Evolutionary conservation across 2,797 vertebrate species (phyloP).

Genomic region (Helarctos malayanus): DNA sequence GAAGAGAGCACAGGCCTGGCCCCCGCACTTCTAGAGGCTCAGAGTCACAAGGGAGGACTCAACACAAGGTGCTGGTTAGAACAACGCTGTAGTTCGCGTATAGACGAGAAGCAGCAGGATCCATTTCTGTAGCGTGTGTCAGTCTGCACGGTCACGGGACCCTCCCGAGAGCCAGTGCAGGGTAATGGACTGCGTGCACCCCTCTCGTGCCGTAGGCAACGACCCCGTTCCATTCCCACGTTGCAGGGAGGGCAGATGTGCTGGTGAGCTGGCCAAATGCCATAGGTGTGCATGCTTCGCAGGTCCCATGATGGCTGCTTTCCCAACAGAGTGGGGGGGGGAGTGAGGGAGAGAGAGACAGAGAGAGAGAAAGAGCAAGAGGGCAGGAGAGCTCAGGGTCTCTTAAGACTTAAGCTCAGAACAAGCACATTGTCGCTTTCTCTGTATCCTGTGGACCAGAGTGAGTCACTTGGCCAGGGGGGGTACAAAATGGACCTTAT

Average conservation of each 20-base stretch:
- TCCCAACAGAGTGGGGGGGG: not conserved
- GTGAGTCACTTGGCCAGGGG: not conserved
- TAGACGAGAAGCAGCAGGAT: not conserved
- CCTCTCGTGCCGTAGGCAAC: not conserved
- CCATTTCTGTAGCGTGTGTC: not conserved
- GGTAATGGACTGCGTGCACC: rapidly evolving
- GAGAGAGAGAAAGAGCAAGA: not conserved
- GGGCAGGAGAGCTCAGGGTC: not conserved
- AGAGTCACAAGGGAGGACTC: not conserved
- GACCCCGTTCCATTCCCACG: not conserved
- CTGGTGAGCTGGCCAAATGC: not conserved
- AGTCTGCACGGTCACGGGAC: not conserved
- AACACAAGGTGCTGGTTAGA: not conserved
- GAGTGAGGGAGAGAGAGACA: too few relatives aligned
- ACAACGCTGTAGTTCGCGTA: not conserved
- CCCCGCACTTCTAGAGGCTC: not conserved
- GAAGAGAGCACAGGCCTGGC: not conserved
- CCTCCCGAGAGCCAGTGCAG: not conserved
- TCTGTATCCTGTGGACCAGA: not conserved
- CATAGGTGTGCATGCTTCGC: not conserved
- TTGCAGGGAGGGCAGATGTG: not conserved
- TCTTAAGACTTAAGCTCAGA: not conserved
- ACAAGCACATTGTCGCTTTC: not conserved
- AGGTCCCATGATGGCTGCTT: not conserved
- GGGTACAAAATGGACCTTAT: not conserved